Conservation (phyloP, 1,140 invertebrate species). For the Drosophila pallidifrons region DNA sequence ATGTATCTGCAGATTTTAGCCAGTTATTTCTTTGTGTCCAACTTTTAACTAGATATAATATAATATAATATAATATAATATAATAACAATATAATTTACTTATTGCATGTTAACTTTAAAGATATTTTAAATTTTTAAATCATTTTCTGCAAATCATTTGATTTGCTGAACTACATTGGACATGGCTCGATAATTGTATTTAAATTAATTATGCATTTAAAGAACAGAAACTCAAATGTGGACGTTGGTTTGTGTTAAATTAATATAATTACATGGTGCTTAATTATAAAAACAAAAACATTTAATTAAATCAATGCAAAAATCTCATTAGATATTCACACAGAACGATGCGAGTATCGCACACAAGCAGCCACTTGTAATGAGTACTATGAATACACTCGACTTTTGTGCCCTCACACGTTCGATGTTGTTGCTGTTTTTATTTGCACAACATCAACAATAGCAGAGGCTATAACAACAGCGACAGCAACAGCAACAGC, state of each 20-base stretch:
- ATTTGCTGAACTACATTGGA: neutral
- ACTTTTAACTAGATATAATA: no score
- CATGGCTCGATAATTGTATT: slow-evolving; percentile 7
- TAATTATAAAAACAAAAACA: slow-evolving; percentile 43
- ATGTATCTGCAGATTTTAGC: no score
- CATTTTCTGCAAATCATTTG: neutral
- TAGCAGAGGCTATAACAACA: slow-evolving; percentile 9
- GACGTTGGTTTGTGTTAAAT: slow-evolving; percentile 31
- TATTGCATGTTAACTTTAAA: neutral
- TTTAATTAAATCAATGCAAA: slow-evolving; percentile 70
- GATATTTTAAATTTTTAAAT: neutral
- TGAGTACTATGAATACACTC: slow-evolving; percentile 44
- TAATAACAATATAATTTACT: no score
- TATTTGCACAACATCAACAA: slow-evolving; percentile 61
- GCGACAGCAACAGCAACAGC: slow-evolving; percentile 23
- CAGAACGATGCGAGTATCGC: slow-evolving; percentile 15
- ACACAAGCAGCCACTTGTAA: slow-evolving; percentile 35
- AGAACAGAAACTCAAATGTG: neutral
- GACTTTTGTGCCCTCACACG: slow-evolving; percentile 45
- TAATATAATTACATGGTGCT: slow-evolving; percentile 41
- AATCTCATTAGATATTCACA: slow-evolving; percentile 44
- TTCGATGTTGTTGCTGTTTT: slow-evolving; percentile 46
- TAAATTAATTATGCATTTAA: slow-evolving; percentile 15
- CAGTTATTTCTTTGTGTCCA: no score
- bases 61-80: no score